Evolutionary conservation across 2,797 vertebrate genomes (phyloP), one percentile per base, ranked within the genome.

Genomic region (Ambastaia sidthimunki): DNA sequence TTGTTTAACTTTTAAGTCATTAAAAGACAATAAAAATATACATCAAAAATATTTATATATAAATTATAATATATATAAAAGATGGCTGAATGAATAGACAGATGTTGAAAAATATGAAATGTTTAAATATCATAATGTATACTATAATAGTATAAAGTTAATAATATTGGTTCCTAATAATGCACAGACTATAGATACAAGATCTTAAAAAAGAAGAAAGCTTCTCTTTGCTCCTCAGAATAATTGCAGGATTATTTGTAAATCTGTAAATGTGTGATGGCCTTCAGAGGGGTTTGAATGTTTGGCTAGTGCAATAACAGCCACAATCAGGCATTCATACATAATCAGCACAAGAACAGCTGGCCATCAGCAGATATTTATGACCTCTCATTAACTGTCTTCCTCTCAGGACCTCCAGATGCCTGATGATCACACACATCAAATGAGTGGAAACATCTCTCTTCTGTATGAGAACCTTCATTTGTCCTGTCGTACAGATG

Each of bases 341-440:
- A 78, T 60, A 60, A 78, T 66, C 60, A 50, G 31, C 7, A 59
- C 15, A 62, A 13, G 65, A 59, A 74, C 78, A 84, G 70, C 70
- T 81, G 78, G 77, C 44, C 12, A 13, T 74, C 50, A 65, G 75
- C 52, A 73, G 75, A 77, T 75, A 74, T 78, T 59, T 68, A 57
- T 12, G 21, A 69, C 63, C 48, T 63, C 44, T 65, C 63, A 78
- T 72, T 59, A 74, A 73, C 57, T 15, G 62, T 31, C 52, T 55
- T 67, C 65, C 25, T 21, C 37, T 80, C 28, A 0, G 21, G n/a
- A 21, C 1, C 3, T 63, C 74, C 73, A 82, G 72, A 82, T 82
- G 71, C 67, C 67, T 66, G n/a, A 59, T 71, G 41, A n/a, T 62
- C 25, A 71, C 19, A 71, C 67, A 71, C 44, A 68, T 16, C 50